These are phyloP conservation scores for Iphiclides podalirius DNA, from an alignment of 2,888 invertebrate species.

Conservation along the genomic window DNA sequence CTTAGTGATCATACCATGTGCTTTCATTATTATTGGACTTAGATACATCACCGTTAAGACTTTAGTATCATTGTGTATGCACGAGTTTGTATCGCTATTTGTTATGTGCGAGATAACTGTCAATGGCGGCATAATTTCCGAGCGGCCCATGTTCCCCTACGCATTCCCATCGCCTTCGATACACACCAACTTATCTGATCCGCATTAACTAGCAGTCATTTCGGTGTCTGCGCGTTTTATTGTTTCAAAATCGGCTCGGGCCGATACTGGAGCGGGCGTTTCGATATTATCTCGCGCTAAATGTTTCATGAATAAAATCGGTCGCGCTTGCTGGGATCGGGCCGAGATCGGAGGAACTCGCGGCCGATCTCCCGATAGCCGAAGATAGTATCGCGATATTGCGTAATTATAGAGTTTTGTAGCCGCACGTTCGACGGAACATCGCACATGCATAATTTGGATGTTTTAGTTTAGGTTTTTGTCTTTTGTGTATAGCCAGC, in stretches of 20 bases:
- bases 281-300: constrained; percentile 70
- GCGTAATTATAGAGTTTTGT: constrained; percentile 68
- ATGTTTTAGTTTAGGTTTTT: constrained; percentile 22
- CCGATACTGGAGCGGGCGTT: constrained; percentile 49
- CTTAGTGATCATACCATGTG: no score
- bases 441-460: constrained; percentile 54
- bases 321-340: constrained; percentile 67
- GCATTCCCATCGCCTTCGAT: constrained; percentile 50
- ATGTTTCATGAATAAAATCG: constrained; percentile 77
- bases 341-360: constrained; percentile 51
- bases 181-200: constrained; percentile 66
- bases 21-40: no score
- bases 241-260: constrained; percentile 38
- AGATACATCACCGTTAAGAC: no score
- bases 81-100: constrained; percentile 17
- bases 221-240: constrained; percentile 47
- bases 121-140: constrained; percentile 45
- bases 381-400: constrained; percentile 61
- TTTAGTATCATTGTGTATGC: not conserved
- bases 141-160: constrained; percentile 37
- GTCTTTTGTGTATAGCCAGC: not conserved
- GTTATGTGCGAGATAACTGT: constrained; percentile 39
- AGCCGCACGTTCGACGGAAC: constrained; percentile 50
- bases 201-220: constrained; percentile 65
- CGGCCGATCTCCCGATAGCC: constrained; percentile 44